phyloP scores from a whole-genome alignment of 2,888 invertebrate genomes.

The Rhingia campestris region DNA sequence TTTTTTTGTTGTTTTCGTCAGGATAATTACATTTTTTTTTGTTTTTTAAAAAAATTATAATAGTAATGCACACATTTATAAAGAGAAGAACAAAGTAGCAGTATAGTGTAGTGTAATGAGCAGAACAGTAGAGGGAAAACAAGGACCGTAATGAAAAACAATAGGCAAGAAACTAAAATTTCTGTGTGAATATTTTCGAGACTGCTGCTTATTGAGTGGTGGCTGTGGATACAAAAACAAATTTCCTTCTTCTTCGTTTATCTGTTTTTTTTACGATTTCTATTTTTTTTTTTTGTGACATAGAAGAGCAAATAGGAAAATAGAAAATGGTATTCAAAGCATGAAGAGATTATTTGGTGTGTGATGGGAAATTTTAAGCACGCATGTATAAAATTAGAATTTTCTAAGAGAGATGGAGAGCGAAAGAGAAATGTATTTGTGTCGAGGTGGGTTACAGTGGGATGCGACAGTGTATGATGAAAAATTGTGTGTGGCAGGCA shows the following conservation, averaged over 20 bases:
- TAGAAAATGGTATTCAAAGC: slow-evolving; percentile 1
- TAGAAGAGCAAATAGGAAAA: slow-evolving; percentile 24
- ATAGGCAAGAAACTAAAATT: slow-evolving; percentile 75
- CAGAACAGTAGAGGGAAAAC: slow-evolving; percentile 59
- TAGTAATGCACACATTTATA: slow-evolving; percentile 14
- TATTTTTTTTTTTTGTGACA: slow-evolving; percentile 8
- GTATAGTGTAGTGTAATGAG: slow-evolving; percentile 38
- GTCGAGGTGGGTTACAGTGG: background rate
- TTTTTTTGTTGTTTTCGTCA: background rate
- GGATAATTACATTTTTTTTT: background rate
- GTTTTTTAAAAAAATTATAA: slow-evolving; percentile 2
- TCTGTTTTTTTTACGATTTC: background rate
- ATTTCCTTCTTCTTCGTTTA: slow-evolving; percentile 5
- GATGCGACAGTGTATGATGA: background rate
- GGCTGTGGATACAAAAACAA: slow-evolving; percentile 29
- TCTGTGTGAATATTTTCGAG: slow-evolving; percentile 50
- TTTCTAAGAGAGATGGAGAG: background rate
- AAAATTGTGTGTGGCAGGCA: too few species aligned
- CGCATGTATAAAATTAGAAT: slow-evolving; percentile 35
- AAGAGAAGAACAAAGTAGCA: slow-evolving; percentile 41
- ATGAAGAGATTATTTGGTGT: slow-evolving; percentile 5
- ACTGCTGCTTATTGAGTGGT: slow-evolving; percentile 39
- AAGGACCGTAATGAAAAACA: slow-evolving; percentile 75
- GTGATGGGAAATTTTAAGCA: slow-evolving; percentile 1
- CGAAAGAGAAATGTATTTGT: background rate